These are phyloP conservation scores for Apeltes quadracus DNA, from an alignment of 2,113 vertebrate genomes.

Conservation along the genomic window DNA sequence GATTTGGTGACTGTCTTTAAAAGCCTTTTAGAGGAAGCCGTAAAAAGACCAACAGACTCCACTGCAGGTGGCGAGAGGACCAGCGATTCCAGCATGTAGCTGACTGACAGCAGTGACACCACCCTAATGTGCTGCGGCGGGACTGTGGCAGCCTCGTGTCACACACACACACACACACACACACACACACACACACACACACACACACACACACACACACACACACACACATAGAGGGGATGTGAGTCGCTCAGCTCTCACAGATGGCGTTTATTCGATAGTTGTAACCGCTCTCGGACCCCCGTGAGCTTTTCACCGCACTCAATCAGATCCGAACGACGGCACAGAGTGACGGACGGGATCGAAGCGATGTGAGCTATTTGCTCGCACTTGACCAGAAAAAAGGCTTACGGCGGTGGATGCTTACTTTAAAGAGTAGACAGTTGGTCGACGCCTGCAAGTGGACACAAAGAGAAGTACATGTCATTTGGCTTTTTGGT, in stretches of 20 bases:
- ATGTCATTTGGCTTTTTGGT: not conserved
- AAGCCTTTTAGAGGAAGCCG: slow-evolving; percentile 12
- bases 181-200: slow-evolving; percentile 38
- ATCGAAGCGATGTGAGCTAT: slow-evolving; percentile 56
- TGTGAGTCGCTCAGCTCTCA: slow-evolving; percentile 53
- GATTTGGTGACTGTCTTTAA: slow-evolving; percentile 28
- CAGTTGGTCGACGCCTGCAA: not conserved
- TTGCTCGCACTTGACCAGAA: slow-evolving; percentile 58
- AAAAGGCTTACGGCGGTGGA: not conserved
- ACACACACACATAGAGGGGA: slow-evolving; percentile 52
- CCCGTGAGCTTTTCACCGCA: slow-evolving; percentile 64
- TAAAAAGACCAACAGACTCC: slow-evolving; percentile 35
- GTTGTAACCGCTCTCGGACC: slow-evolving; percentile 71
- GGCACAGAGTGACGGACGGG: slow-evolving; percentile 46
- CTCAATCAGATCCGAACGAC: slow-evolving; percentile 68
- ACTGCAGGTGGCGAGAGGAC: slow-evolving; percentile 38
- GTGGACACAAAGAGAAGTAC: not conserved
- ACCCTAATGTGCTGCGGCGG: slow-evolving; percentile 68
- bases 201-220: no score
- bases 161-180: no score
- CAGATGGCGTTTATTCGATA: slow-evolving; percentile 79
- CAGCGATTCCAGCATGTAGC: slow-evolving; percentile 58
- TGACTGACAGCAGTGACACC: slow-evolving; percentile 66
- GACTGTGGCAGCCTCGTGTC: slow-evolving; percentile 72
- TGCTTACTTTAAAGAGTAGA: slow-evolving; percentile 9